Base-by-base conservation (phyloP, 2,888 invertebrate species). In the Notodonta dromedarius region DNA sequence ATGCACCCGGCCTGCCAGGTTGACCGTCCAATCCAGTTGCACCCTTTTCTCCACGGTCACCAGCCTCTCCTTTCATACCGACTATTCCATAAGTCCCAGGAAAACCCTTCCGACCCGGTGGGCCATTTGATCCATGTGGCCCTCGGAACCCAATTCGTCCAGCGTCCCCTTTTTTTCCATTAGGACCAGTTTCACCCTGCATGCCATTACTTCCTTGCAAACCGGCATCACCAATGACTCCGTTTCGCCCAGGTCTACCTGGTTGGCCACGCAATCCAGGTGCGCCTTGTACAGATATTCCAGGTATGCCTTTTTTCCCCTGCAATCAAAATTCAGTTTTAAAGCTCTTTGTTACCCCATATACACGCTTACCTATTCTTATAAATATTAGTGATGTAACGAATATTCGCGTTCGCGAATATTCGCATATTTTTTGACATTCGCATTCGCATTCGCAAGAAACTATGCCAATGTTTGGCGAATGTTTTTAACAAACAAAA, bases 1-100 rank as follows among this genome's bases (percentile, higher is more conserved):
- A 44, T 6, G 40, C 58, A 12, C 88, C 88, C 6, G 58, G 58
- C 54, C 7, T 95, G 59, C 98, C 98, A 46, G 77, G 73, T 51
- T 51, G 32, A 13, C 87, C 87, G 12, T 54, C 24, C 59, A 69
- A 73, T 42, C 88, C 88, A 13, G 97, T 96, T 66, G 96, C 93
- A 66, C 99, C 98, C 76, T 94, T 94, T 81, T 96, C 96, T 53
- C 98, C 98, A 62, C 95, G 91, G 74, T 97, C 97, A 69, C 98
- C 98, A 82, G 67, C 95, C 14, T 67, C 62, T 39, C 87, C 87
- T 56, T 63, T 73, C 51, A 58, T 74, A 63, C 89, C 90, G 42
- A 78, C 77, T 56, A 76, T 56, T 58, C 95, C 95, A 5, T 86
- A 81, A 46, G 86, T 78, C 44, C 95, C 95, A 24, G 77, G 75